Evolutionary conservation across 2,113 vertebrate species (phyloP), one percentile per base, ranked within the genome.

Genomic region (Gambusia affinis): DNA sequence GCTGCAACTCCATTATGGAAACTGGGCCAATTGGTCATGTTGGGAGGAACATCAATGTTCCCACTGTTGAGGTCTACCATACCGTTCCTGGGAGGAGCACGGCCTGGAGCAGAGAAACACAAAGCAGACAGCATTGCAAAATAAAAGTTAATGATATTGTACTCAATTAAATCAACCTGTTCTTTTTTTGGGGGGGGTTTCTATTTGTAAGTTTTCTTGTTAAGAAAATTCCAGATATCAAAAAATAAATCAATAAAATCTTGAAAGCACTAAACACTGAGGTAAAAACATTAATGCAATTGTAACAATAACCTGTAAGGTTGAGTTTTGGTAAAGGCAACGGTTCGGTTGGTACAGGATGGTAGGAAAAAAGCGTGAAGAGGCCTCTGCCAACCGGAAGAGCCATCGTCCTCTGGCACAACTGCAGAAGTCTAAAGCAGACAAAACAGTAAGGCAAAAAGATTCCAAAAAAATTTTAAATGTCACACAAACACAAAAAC

Each of bases 21-120:
- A 88, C 97, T 98, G 60, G 98, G 96, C 98, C 98, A 99, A 85
- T 96, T 96, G 6, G 97, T 96, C 98, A 99, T 99, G 90, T 99
- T 99, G 29, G 98, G 96, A 8, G 97, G 98, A 12, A 99, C 97
- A 0, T 99, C 98, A 0, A 99, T 99, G 86, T 99, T 99, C 2
- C 98, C 98, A 0, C 97, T 99, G 90, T 97, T 99, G 63, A 99
- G 95, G 73, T 99, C 98, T 35, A 99, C 98, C 2, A 96, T 98
- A 4, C 96, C 96, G 71, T 98, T 99, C 74, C 97, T 94, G 0
- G 98, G 97, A 66, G 97, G 97, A 29, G 97, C 97, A 0, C 98
- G 96, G 24, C 98, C 98, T 99, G 83, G 1, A n/a, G 14, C 0
- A 19, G 15, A 69, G 63, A 42, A 8, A 28, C 1, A 69, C 2